Conservation (phyloP, 1,140 invertebrate genomes). For the Pissodes strobi region DNA sequence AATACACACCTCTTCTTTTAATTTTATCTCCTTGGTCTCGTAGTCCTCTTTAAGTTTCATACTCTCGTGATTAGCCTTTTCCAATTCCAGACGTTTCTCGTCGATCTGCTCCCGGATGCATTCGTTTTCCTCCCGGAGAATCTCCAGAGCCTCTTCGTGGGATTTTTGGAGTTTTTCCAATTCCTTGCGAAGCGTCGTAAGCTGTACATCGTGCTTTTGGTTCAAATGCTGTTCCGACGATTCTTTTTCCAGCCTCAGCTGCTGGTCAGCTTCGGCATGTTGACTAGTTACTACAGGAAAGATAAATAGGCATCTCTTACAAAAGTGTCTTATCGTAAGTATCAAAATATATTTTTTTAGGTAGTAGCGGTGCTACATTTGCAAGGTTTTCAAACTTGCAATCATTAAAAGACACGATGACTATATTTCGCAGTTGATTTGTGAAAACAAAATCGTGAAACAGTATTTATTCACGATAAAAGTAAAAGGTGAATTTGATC, state of each 20-base stretch:
- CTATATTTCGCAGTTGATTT: too few species aligned
- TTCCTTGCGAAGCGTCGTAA: slow-evolving; percentile 43
- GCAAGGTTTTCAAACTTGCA: too few species aligned
- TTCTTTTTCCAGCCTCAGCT: slow-evolving; percentile 40
- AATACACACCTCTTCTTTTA: slow-evolving; percentile 35
- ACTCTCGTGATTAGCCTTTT: slow-evolving; percentile 48
- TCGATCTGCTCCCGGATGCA: slow-evolving; percentile 53
- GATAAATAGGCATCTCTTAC: not conserved
- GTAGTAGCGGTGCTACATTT: too few species aligned
- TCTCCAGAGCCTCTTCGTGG: slow-evolving; percentile 50
- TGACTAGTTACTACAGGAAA: slow-evolving; percentile 48
- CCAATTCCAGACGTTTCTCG: slow-evolving; percentile 50
- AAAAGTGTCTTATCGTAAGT: too few species aligned
- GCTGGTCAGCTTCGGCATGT: slow-evolving; percentile 42
- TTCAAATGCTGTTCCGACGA: slow-evolving; percentile 37
- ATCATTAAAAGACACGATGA: too few species aligned
- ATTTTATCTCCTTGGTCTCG: slow-evolving; percentile 49
- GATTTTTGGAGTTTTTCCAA: slow-evolving; percentile 50
- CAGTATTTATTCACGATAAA: too few species aligned
- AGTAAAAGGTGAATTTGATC: too few species aligned
- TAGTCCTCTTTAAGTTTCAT: slow-evolving; percentile 55
- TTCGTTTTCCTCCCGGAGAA: slow-evolving; percentile 53
- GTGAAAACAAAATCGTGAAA: too few species aligned
- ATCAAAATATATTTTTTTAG: too few species aligned
- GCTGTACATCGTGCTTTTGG: slow-evolving; percentile 47